A percentile compares a stretch with the other conserved stretches of the same genome.
These are phyloP conservation scores for Drosophila sp. DNA, from an alignment of 1,140 invertebrate genomes.

Conservation along the genomic window DNA sequence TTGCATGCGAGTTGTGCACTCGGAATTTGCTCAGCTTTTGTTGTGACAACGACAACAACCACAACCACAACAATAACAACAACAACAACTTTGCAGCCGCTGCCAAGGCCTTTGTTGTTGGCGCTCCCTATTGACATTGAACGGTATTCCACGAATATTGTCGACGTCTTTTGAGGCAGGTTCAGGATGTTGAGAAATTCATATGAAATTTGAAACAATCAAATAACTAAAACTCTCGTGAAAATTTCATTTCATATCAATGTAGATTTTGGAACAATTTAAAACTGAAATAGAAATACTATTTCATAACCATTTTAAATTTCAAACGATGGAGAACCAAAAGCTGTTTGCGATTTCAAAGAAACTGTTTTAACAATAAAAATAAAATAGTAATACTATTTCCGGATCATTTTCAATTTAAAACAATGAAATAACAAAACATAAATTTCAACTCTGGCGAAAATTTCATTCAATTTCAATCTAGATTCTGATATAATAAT, in stretches of 20 bases:
- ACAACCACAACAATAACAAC: conserved; percentile 7
- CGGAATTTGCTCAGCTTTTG: conserved; percentile 65
- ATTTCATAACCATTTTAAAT: neutral
- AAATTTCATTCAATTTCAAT: too few species aligned
- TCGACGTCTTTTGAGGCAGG: conserved; percentile 35
- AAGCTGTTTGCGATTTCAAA: too few species aligned
- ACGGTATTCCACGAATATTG: conserved; percentile 31
- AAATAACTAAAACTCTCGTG: neutral
- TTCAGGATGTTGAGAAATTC: conserved; percentile 27
- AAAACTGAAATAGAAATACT: too few species aligned
- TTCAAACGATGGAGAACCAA: too few species aligned
- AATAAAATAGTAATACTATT: too few species aligned
- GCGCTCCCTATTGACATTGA: conserved; percentile 36
- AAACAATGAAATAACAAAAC: too few species aligned
- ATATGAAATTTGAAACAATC: conserved; percentile 14
- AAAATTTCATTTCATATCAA: neutral
- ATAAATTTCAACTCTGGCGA: too few species aligned
- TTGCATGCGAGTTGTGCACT: conserved; percentile 44
- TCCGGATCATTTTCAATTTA: too few species aligned
- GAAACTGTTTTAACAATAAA: too few species aligned
- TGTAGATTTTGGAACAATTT: too few species aligned
- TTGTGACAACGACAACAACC: conserved; percentile 27
- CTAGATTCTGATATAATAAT: too few species aligned
- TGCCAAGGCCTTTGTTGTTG: conserved; percentile 32
- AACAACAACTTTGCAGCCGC: conserved; percentile 7